Evolutionary conservation across 2,888 invertebrate species (phyloP), one percentile per base, ranked within the genome.

Genomic region (Heliconius sara): DNA sequence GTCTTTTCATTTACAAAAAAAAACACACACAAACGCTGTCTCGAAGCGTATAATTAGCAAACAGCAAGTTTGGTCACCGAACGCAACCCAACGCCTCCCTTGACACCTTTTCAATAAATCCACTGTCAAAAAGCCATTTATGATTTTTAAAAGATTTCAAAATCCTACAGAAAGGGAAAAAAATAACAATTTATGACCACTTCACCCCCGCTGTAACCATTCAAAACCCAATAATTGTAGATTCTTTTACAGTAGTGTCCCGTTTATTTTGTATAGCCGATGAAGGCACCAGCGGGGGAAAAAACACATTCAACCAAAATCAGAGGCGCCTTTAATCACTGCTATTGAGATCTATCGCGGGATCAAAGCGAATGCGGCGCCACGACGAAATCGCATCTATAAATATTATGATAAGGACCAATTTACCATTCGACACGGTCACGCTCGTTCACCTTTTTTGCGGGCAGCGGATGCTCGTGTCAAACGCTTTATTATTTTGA

Each of bases 291-390:
- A 85, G 84, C 83, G 85, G 88, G 84, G 87, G 91, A 94, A 94
- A 93, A 92, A 94, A 95, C 90, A 91, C 89, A 95, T 95, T 94
- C 93, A 93, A 92, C 93, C 90, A 93, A 94, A 94, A 93, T 94
- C 95, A 93, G 93, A 95, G 95, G 95, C 95, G 95, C 95, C 95
- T 94, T 93, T 95, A 95, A 95, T 95, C 95, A 95, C 94, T 92
- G 90, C 94, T 95, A 95, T 95, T 94, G 95, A 95, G 95, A 94
- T 94, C 93, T 94, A 95, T 93, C 94, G 90, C 91, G 91, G 94
- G 93, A 95, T 94, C 94, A 94, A 94, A 94, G 93, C 88, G 86
- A 83, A 84, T 82, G 89, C 90, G 89, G 84, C 88, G 85, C 88
- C 91, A 92, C 90, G 87, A 89, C 91, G 92, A 94, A 94, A 88